Evolutionary conservation across 2,888 invertebrate genomes (phyloP), one percentile per base, ranked within the genome.

Genomic region (Tethea ocularis): DNA sequence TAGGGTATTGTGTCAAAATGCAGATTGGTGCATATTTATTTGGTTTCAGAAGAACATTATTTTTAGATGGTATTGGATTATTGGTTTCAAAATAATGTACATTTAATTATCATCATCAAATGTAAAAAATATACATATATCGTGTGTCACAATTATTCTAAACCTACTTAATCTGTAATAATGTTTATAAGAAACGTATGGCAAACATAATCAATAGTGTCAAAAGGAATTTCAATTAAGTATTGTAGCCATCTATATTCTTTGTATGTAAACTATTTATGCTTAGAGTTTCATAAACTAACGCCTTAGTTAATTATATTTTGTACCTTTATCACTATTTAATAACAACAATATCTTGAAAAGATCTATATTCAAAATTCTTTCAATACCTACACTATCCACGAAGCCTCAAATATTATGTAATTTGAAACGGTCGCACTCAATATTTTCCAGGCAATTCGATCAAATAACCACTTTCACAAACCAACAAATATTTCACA

Each of bases 401-500:
- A 58, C 72, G 67, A 83, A 84, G 81, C 13, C 33, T 33, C 33
- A 33, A 33, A 33, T 33, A 33, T 33, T 13, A 33, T 13, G 33
- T 33, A 33, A 33, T 33, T 33, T 33, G 33, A 33, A 29, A 8
- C 13, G 33, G 13, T 33, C 33, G 33, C 33, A 33, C 69, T 61
- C 61, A 71, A 74, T 69, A 71, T 71, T 64, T 67, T 72, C 64
- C 62, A 64, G 54, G 63, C 57, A 61, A 59, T 61, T 58, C 54
- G 57, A 72, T n/a, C 59, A 66, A 68, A 65, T 4, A 74, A 69
- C 62, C 88, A 89, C 88, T 86, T 78, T 79, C 87, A 88, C 87
- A 82, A 80, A 72, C 68, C 63, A 74, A 76, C 63, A 69, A 71
- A 72, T 70, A 72, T 70, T 64, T 74, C 85, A 86, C 84, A 77